Base-by-base conservation (phyloP, 2,888 invertebrate species). In the Choristoneura rosaceana region DNA sequence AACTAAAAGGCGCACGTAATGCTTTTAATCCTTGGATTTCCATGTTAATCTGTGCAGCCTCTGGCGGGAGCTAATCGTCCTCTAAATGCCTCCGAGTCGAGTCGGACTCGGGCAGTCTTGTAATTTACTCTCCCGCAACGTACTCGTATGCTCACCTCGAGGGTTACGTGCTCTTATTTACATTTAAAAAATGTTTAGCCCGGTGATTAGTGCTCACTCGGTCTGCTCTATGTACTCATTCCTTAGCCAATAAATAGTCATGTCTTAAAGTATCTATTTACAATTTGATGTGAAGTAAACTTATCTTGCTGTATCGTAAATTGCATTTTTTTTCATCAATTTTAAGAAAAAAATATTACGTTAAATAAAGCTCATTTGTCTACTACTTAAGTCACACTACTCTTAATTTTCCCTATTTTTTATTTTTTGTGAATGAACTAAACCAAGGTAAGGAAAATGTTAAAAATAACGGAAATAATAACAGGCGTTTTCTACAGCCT, bases 11-110 rank as follows among this genome's bases (percentile, higher is more conserved):
- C 81, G 80, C 81, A 81, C 82, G 81, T 85, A 68, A 63, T 43
- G 52, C 47, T 41, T 52, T 60, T 64, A 87, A 87, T 84, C 84
- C 82, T 77, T 76, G 82, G 83, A 84, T 84, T 82, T 82, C 79
- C 80, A 84, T 87, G 84, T 86, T 86, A 90, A 88, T 87, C 88
- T 84, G 82, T 75, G 80, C 81, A 84, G 83, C 83, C 80, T 84
- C 81, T 84, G 79, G 82, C 80, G 81, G 87, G 87, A 86, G 87
- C 87, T 89, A 90, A 89, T 90, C 85, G 87, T 83, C 84, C 85
- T 84, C 79, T 89, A 89, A 84, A 90, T 88, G 85, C 84, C 84
- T 80, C 80, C 74, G 78, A 84, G 82, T 82, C 76, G 82, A 82
- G 82, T 83, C 83, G 83, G 80, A 78, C 80, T 80, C 80, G 79